A percentile compares a stretch with the other conserved stretches of the same genome.
Conservation (phyloP, 2,113 vertebrate species). For the Antennarius striatus region DNA sequence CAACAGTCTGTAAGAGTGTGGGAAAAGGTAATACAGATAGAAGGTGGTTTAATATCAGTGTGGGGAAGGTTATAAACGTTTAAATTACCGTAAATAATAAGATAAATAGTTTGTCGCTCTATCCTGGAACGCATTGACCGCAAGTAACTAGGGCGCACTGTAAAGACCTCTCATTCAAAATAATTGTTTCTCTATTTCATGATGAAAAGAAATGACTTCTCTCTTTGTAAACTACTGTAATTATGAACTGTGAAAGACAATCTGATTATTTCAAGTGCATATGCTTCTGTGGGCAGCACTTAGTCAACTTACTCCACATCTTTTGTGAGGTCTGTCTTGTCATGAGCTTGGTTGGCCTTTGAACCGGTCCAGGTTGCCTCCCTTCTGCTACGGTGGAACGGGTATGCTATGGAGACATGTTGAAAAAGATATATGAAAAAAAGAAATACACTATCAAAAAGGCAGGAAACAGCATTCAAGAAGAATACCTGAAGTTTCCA, state of each 20-base stretch:
- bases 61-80: too few species aligned
- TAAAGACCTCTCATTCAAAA: too few species aligned
- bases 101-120: too few species aligned
- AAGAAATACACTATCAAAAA: neutral
- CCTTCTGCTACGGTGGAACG: slow-evolving; percentile 54
- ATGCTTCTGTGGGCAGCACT: neutral
- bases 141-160: too few species aligned
- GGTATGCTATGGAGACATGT: slow-evolving; percentile 61
- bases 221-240: too few species aligned
- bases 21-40: too few species aligned
- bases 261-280: too few species aligned
- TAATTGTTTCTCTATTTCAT: neutral
- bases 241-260: too few species aligned
- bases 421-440: neutral
- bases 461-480: neutral
- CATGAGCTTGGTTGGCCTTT: slow-evolving; percentile 75
- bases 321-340: slow-evolving; percentile 72
- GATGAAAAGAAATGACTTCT: neutral
- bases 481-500: slow-evolving; percentile 67
- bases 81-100: too few species aligned
- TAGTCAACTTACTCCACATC: slow-evolving; percentile 66
- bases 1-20: too few species aligned
- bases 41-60: too few species aligned
- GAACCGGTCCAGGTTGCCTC: slow-evolving; percentile 77
- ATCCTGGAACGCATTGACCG: too few species aligned